Evolutionary conservation across 2,113 vertebrate species (phyloP).

Genomic region (Hoplias malabaricus): DNA sequence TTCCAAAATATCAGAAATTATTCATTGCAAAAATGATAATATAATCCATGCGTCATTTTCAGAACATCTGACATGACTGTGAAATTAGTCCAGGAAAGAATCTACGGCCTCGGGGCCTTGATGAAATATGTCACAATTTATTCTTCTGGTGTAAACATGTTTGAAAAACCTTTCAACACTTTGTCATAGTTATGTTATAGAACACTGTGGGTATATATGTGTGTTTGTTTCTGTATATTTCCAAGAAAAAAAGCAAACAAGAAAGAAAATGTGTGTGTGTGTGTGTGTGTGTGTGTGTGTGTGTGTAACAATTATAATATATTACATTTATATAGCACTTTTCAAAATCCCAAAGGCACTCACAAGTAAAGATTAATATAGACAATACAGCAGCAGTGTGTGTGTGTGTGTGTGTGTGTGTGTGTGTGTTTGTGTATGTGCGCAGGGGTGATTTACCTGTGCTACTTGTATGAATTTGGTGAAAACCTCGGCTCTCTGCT

Average conservation of each 20-base stretch:
- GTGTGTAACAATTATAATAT: too few relatives aligned
- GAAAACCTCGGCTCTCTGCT: slow-evolving; percentile 88
- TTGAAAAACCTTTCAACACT: background rate
- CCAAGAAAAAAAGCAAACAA: background rate
- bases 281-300: background rate
- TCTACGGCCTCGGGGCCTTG: background rate
- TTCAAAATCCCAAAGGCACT: too few relatives aligned
- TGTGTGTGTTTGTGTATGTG: background rate
- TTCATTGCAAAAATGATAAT: background rate
- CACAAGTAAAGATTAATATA: too few relatives aligned
- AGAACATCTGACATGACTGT: background rate
- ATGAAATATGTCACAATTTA: background rate
- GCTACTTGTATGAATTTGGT: slow-evolving; percentile 89
- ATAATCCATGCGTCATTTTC: background rate
- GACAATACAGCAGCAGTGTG: too few relatives aligned
- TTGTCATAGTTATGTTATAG: background rate
- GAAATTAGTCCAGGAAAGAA: background rate
- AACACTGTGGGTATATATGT: background rate
- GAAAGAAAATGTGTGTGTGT: slow-evolving; percentile 1
- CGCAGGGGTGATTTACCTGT: slow-evolving; percentile 79
- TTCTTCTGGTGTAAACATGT: background rate
- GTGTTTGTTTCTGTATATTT: background rate
- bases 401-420: background rate
- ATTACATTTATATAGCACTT: too few relatives aligned
- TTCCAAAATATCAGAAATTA: background rate